Evolutionary conservation across 2,797 vertebrate genomes (phyloP).

Genomic region (Australoheros facetus): DNA sequence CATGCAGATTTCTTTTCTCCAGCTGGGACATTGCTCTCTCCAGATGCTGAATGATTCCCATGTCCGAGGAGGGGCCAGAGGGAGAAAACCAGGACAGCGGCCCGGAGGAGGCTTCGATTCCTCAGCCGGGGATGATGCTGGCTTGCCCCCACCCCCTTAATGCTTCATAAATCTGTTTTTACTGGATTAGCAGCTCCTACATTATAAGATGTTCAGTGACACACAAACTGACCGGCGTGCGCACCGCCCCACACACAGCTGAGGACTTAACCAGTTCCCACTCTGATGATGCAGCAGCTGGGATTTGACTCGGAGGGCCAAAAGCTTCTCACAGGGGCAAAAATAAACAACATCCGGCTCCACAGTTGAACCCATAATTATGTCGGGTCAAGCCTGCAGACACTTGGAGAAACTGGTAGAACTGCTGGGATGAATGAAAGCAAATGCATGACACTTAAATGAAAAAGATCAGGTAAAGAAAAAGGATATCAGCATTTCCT

Average conservation of each 20-base stretch:
- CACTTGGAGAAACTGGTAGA: slow-evolving; percentile 6
- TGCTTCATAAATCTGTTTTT: slow-evolving; percentile 52
- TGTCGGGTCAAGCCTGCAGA: slow-evolving; percentile 38
- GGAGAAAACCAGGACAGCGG: slow-evolving; percentile 35
- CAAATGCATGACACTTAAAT: neutral
- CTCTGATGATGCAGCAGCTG: slow-evolving; percentile 3
- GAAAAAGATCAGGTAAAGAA: neutral
- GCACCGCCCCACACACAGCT: neutral
- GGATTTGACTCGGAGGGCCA: slow-evolving; percentile 25
- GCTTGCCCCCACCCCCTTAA: neutral
- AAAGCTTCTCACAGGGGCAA: slow-evolving; percentile 42
- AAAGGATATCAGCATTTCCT: neutral
- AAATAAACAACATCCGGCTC: slow-evolving; percentile 44
- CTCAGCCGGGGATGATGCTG: slow-evolving; percentile 31
- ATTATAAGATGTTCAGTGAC: slow-evolving; percentile 3
- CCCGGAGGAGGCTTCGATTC: slow-evolving; percentile 25
- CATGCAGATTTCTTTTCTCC: slow-evolving; percentile 52
- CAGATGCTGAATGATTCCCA: slow-evolving; percentile 35
- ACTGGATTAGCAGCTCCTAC: slow-evolving; percentile 39
- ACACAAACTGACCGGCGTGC: neutral
- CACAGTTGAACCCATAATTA: slow-evolving; percentile 16
- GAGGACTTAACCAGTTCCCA: neutral
- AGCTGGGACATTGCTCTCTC: slow-evolving; percentile 53
- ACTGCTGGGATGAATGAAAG: slow-evolving; percentile 1
- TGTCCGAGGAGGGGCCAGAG: slow-evolving; percentile 29